Evolutionary conservation across 2,888 invertebrate species (phyloP).

Genomic region (Hirtodrosophila duncani): DNA sequence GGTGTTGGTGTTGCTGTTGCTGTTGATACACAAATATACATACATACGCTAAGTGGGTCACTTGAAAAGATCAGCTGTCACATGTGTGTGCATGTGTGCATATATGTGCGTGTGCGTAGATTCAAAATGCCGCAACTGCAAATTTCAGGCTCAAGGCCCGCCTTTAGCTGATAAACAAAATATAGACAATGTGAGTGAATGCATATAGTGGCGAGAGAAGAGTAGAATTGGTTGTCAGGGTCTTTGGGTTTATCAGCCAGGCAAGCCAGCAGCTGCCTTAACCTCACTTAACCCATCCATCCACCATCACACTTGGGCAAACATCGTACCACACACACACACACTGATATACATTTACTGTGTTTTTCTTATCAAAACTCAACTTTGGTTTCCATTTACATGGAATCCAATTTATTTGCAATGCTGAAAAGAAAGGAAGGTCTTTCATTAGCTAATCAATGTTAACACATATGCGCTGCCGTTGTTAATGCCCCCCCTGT

Average conservation of each 20-base stretch:
- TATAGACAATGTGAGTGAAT: too few relatives aligned
- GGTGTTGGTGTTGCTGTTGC: slow-evolving; percentile 28
- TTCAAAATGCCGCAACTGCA: slow-evolving; percentile 8
- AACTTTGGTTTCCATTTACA: slow-evolving; percentile 62
- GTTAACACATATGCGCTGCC: slow-evolving; percentile 18
- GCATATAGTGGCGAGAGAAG: too few relatives aligned
- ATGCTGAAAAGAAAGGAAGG: slow-evolving; percentile 28
- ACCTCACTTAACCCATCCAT: too few relatives aligned
- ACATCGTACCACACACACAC: slow-evolving; percentile 28
- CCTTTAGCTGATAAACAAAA: slow-evolving; percentile 18
- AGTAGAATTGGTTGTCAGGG: slow-evolving; percentile 8
- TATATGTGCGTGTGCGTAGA: background rate
- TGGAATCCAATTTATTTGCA: slow-evolving; percentile 23
- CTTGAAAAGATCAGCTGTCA: slow-evolving; percentile 71
- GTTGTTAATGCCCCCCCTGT: slow-evolving; percentile 1
- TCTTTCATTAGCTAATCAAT: slow-evolving; percentile 49
- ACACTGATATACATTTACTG: background rate
- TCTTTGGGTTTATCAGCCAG: slow-evolving; percentile 30
- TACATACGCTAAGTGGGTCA: slow-evolving; percentile 66
- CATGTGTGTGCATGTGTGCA: slow-evolving; percentile 5
- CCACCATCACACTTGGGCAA: slow-evolving; percentile 50
- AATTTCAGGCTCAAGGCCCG: slow-evolving; percentile 67
- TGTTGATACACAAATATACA: too few relatives aligned
- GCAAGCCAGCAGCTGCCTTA: slow-evolving; percentile 41
- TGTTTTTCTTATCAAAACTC: slow-evolving; percentile 45